Conservation (phyloP, 2,113 vertebrate genomes). For the Motacilla alba region DNA sequence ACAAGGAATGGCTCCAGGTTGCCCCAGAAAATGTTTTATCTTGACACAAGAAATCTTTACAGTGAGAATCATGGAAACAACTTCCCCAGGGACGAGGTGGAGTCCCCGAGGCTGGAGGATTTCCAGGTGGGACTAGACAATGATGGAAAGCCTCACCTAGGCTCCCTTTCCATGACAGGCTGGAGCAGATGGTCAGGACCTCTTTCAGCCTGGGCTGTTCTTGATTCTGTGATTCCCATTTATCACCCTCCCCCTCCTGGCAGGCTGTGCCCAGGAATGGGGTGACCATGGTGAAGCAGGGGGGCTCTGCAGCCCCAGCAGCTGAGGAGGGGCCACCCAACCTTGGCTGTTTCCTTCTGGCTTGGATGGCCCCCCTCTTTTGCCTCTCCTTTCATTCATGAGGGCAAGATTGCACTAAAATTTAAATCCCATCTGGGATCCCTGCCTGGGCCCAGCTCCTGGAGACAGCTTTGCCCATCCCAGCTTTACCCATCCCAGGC, state of each 20-base stretch:
- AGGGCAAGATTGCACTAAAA: not conserved
- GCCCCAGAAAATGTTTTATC: not conserved
- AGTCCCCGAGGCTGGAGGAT: not conserved
- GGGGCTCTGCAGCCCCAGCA: not conserved
- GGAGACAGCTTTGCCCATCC: not conserved
- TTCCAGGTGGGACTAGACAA: not conserved
- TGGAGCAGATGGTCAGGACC: not conserved
- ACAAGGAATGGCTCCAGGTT: not conserved
- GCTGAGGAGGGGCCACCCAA: not conserved
- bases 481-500: not conserved
- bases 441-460: not conserved
- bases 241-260: not conserved
- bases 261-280: not conserved
- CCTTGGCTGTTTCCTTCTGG: not conserved
- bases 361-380: not conserved
- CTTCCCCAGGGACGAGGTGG: not conserved
- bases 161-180: not conserved
- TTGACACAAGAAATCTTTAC: not conserved
- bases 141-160: not conserved
- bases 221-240: not conserved
- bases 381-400: not conserved
- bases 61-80: not conserved
- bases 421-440: not conserved
- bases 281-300: not conserved
- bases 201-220: not conserved